Percentiles rank a stretch among this genome's conserved stretches.
These are phyloP conservation scores for Coelopa pilipes DNA, from an alignment of 2,888 invertebrate genomes.

Conservation along the genomic window DNA sequence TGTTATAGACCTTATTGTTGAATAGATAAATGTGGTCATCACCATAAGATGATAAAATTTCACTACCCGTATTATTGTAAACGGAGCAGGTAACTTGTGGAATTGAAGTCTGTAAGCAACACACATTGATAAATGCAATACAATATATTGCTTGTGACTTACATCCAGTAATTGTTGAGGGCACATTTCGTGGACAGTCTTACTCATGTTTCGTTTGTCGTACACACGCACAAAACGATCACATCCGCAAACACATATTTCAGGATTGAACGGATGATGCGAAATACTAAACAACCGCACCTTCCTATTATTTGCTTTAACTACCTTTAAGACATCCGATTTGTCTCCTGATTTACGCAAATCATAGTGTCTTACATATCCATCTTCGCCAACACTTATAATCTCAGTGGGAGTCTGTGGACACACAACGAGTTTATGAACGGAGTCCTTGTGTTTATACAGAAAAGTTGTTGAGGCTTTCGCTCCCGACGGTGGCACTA, in stretches of 20 bases:
- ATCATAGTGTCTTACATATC: slow-evolving; percentile 82
- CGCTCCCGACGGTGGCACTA: slow-evolving; percentile 70
- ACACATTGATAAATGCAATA: neutral
- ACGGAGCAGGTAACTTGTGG: slow-evolving; percentile 87
- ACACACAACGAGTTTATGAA: slow-evolving; percentile 86
- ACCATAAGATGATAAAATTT: slow-evolving; percentile 93
- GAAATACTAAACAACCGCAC: slow-evolving; percentile 89
- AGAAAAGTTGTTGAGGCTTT: slow-evolving; percentile 68
- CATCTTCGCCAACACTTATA: slow-evolving; percentile 91
- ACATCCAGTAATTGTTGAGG: slow-evolving; percentile 66
- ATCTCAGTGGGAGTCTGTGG: slow-evolving; percentile 80
- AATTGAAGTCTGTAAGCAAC: slow-evolving; percentile 45
- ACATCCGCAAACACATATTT: slow-evolving; percentile 86
- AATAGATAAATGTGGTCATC: slow-evolving; percentile 94
- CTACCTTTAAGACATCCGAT: slow-evolving; percentile 70
- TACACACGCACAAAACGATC: slow-evolving; percentile 82
- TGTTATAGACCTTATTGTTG: slow-evolving; percentile 71
- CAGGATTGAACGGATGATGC: slow-evolving; percentile 81
- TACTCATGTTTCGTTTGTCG: slow-evolving; percentile 73
- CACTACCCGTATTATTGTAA: slow-evolving; percentile 90
- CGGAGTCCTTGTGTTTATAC: slow-evolving; percentile 79
- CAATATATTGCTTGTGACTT: slow-evolving; percentile 36
- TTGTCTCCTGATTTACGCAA: slow-evolving; percentile 70
- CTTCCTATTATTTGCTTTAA: slow-evolving; percentile 64
- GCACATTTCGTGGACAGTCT: slow-evolving; percentile 73